phyloP scores from a whole-genome alignment of 1,140 invertebrate genomes.

The Anoplophora glabripennis region DNA sequence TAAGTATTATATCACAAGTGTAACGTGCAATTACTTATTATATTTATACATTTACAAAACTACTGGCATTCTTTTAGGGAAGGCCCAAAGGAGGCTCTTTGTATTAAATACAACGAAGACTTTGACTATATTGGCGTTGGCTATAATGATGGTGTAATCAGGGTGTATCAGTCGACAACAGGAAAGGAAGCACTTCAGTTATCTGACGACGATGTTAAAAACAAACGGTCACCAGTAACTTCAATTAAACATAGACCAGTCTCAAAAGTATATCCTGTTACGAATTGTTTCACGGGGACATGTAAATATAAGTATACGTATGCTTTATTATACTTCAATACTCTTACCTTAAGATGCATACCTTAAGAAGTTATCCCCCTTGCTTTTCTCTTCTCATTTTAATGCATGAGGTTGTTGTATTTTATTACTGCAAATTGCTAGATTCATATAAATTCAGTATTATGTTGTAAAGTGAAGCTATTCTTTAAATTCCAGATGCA shows the following conservation, averaged over 20 bases:
- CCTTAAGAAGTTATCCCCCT: too few species aligned
- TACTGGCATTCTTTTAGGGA: slow-evolving; percentile 47
- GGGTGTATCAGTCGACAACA: slow-evolving; percentile 52
- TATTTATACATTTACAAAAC: neutral
- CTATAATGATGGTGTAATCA: slow-evolving; percentile 55
- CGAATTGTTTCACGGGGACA: slow-evolving; percentile 54
- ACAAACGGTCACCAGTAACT: slow-evolving; percentile 55
- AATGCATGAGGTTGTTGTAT: too few species aligned
- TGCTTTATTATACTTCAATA: neutral
- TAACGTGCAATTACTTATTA: slow-evolving; percentile 2
- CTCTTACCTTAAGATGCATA: too few species aligned
- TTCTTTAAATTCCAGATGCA: slow-evolving; percentile 50
- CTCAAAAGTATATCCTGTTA: slow-evolving; percentile 55
- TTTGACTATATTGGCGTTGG: slow-evolving; percentile 56
- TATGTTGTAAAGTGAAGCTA: too few species aligned
- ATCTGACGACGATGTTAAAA: slow-evolving; percentile 54
- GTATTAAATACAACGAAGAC: slow-evolving; percentile 60
- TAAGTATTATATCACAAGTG: slow-evolving; percentile 18
- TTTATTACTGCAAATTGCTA: too few species aligned
- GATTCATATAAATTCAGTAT: too few species aligned
- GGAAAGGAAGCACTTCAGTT: slow-evolving; percentile 49
- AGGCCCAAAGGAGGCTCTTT: slow-evolving; percentile 54
- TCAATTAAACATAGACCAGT: slow-evolving; percentile 58
- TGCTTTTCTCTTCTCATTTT: too few species aligned
- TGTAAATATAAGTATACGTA: slow-evolving; percentile 47